Conservation (phyloP, 2,113 vertebrate species). For the Aldabrachelys gigantea region DNA sequence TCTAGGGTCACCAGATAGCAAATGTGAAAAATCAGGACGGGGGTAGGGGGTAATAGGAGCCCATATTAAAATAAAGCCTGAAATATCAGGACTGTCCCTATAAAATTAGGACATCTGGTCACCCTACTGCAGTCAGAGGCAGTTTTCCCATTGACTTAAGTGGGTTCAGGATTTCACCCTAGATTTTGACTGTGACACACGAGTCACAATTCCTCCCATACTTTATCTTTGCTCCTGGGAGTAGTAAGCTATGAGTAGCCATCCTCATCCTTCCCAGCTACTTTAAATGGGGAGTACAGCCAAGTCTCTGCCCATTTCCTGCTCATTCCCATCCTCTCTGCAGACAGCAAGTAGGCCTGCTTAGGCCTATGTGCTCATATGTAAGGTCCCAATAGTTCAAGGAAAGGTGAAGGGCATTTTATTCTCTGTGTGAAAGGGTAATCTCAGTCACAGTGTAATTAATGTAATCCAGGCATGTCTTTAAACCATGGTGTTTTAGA, state of each 20-base stretch:
- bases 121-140: not conserved
- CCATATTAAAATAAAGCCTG: too few relatives aligned
- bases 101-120: too few relatives aligned
- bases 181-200: not conserved
- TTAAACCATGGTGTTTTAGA: not conserved
- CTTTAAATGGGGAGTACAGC: not conserved
- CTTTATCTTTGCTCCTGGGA: not conserved
- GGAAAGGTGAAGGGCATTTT: not conserved
- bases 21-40: too few relatives aligned
- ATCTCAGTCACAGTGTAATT: not conserved
- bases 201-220: not conserved
- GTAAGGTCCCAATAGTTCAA: not conserved
- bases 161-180: not conserved
- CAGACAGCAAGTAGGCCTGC: not conserved
- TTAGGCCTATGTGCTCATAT: not conserved
- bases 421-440: not conserved
- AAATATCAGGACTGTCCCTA: too few relatives aligned
- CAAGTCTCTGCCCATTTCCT: not conserved
- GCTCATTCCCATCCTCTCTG: not conserved
- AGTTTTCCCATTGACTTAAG: accelerated
- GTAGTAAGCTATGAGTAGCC: not conserved
- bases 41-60: too few relatives aligned
- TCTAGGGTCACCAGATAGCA: too few relatives aligned
- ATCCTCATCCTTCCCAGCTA: not conserved
- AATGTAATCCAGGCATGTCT: not conserved